phyloP scores from a whole-genome alignment of 2,797 vertebrate species.

The Premnoplex brunnescens region DNA sequence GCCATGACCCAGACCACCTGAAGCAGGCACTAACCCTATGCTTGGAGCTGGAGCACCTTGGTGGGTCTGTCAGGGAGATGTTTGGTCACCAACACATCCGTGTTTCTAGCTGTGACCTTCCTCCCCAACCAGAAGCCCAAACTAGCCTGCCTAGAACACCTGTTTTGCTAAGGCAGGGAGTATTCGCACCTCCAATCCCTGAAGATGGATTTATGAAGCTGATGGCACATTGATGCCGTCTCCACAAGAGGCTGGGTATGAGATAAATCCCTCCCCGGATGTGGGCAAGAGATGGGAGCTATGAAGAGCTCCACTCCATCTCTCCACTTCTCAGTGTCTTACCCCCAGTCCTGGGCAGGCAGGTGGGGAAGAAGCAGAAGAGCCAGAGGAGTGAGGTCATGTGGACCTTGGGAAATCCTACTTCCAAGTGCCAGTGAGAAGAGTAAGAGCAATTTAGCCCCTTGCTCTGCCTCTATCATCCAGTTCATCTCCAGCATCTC shows the following conservation, averaged over 20 bases:
- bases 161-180: not conserved
- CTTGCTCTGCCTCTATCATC: not conserved
- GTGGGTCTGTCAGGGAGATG: not conserved
- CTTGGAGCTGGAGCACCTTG: not conserved
- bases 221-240: not conserved
- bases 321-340: not conserved
- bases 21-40: not conserved
- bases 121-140: not conserved
- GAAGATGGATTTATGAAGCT: constrained; percentile 4
- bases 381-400: not conserved
- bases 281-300: not conserved
- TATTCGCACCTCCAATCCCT: not conserved
- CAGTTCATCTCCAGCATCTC: not conserved
- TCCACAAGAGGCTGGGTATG: not conserved
- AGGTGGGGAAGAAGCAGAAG: not conserved
- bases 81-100: fast-evolving
- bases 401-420: not conserved
- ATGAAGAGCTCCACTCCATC: not conserved
- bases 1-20: not conserved
- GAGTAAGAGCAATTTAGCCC: not conserved
- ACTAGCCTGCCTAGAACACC: not conserved
- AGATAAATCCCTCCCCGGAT: not conserved
- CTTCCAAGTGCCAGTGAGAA: not conserved
- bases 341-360: not conserved
- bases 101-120: not conserved